Evolutionary conservation across 2,797 vertebrate species (phyloP), one percentile per base, ranked within the genome.

Genomic region (Oophaga sylvatica): DNA sequence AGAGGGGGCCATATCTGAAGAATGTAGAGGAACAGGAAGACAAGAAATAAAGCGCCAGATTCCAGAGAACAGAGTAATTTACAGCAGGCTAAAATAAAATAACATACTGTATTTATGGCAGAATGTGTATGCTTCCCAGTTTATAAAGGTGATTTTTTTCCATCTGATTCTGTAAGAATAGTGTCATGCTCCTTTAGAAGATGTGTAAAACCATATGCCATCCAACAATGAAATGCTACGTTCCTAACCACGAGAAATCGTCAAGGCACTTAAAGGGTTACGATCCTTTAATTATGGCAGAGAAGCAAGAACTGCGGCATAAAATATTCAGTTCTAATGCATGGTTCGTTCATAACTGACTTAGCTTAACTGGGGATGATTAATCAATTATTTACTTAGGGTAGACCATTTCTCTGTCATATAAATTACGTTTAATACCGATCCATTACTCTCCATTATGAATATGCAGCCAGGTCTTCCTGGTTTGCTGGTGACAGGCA

Each of bases 321-420:
- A 26, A 83, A 91, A 87, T 82, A 77, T 80, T 90, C 45, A 63
- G 83, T 80, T 89, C 77, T 85, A 90, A 81, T 67, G 84, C 80
- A 86, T 85, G 78, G 41, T 87, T 84, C 78, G 48, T 77, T 90
- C 87, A 78, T 90, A 91, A 92, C 88, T 81, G 88, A 78, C 85
- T 89, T 86, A 73, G 56, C 91, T 91, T 92, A 92, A 90, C 19
- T 75, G 71, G 81, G 86, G 59, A 87, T 89, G 89, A 91, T 90
- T 89, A 92, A 92, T 92, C 90, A 91, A 89, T 92, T 92, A 92
- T 91, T 93, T 93, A 92, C 88, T 91, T 92, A 83, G 86, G 73
- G 90, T 90, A 84, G 84, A 91, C 59, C 65, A 88, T 90, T 90
- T 91, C 83, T 75, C 91, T 90, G 88, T 90, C 90, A 89, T 78